Percentiles rank a stretch among this genome's conserved stretches.
These are phyloP conservation scores for Acromyrmex charruanus DNA, from an alignment of 1,140 invertebrate species.

Conservation along the genomic window DNA sequence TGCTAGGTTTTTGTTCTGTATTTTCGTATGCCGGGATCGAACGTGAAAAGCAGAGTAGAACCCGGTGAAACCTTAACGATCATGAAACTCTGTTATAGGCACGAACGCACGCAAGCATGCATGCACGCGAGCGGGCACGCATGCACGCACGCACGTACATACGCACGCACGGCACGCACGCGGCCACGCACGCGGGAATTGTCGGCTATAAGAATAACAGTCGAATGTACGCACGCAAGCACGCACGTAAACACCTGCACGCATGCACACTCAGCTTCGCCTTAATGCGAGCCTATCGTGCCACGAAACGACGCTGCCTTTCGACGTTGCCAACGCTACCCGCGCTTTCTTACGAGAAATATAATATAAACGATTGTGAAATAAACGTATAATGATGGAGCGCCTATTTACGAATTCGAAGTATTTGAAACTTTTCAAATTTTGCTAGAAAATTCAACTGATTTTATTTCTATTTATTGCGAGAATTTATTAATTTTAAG, in stretches of 20 bases:
- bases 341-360: slow-evolving; percentile 34
- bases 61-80: slow-evolving; percentile 67
- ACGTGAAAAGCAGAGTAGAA: slow-evolving; percentile 61
- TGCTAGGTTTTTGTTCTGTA: slow-evolving; percentile 2
- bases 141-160: slow-evolving; percentile 56
- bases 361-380: background rate
- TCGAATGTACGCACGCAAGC: slow-evolving; percentile 19
- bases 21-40: slow-evolving; percentile 20
- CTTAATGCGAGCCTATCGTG: slow-evolving; percentile 41
- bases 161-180: slow-evolving; percentile 44
- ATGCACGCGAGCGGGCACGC: slow-evolving; percentile 66
- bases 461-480: background rate
- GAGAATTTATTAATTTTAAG: background rate
- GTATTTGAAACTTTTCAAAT: background rate
- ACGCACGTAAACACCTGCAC: slow-evolving; percentile 45
- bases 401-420: background rate
- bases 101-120: slow-evolving; percentile 71
- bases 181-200: slow-evolving; percentile 34
- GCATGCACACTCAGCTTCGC: slow-evolving; percentile 17
- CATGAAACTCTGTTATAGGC: slow-evolving; percentile 70
- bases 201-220: background rate
- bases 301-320: slow-evolving; percentile 16
- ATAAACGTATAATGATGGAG: background rate
- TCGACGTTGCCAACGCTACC: slow-evolving; percentile 27
- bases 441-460: background rate